Percentiles rank a stretch among this genome's conserved stretches.
These are phyloP conservation scores for Caenorhabditis macrosperma DNA, from an alignment of 2,888 invertebrate species.

Conservation along the genomic window DNA sequence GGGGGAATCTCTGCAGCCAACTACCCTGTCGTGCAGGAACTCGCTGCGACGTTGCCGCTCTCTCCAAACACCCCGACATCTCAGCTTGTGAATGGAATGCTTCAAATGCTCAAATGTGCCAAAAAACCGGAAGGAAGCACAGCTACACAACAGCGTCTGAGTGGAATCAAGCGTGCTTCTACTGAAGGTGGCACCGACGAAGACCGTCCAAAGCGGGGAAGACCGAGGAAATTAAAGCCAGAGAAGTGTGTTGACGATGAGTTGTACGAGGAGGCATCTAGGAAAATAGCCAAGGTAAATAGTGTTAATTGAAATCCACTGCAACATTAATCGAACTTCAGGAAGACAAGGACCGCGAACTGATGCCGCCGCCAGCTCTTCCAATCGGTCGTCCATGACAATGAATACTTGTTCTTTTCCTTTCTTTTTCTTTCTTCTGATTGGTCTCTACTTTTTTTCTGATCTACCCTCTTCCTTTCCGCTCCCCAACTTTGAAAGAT, in stretches of 20 bases:
- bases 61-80: conserved; percentile 49
- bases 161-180: conserved; percentile 40
- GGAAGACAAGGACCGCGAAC: conserved; percentile 69
- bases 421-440: conserved; percentile 16
- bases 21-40: conserved; percentile 37
- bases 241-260: conserved; percentile 71
- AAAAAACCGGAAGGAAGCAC: conserved; percentile 10
- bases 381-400: conserved; percentile 58
- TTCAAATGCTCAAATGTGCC: conserved; percentile 41
- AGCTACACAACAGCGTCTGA: neutral
- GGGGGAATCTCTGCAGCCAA: conserved; percentile 15
- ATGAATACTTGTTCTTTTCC: neutral
- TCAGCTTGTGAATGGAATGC: conserved; percentile 47
- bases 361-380: conserved; percentile 74
- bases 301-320: neutral
- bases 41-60: conserved; percentile 28
- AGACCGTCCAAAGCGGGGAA: conserved; percentile 67
- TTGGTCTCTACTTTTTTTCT: conserved; percentile 20
- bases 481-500: neutral
- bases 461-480: conserved; percentile 10
- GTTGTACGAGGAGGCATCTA: conserved; percentile 60
- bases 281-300: conserved; percentile 55
- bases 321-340: too few species aligned
- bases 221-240: conserved; percentile 70
- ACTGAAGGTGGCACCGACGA: conserved; percentile 30